These are phyloP conservation scores for Pygathrix nemaeus DNA, from an alignment of 2,113 vertebrate species.

Conservation along the genomic window DNA sequence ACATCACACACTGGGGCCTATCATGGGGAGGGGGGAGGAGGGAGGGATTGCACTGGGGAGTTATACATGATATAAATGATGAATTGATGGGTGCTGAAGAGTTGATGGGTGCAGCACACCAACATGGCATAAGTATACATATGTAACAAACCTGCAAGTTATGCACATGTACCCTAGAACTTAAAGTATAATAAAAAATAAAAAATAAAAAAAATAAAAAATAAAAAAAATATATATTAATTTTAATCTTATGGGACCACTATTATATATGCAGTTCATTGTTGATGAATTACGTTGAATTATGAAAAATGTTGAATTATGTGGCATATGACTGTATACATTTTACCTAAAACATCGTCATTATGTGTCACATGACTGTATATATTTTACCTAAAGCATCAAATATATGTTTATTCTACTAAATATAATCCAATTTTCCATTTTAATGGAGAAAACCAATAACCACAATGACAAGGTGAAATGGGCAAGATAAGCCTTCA, in stretches of 20 bases:
- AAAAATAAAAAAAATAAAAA: no score
- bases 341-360: neutral
- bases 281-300: neutral
- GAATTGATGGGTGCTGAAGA: no score
- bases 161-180: no score
- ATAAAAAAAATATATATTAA: no score
- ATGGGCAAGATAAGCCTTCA: neutral
- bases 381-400: neutral
- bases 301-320: neutral
- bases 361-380: neutral
- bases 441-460: neutral
- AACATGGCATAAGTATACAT: no score
- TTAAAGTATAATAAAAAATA: no score
- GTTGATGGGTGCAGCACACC: no score
- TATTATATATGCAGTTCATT: neutral
- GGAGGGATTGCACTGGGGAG: no score
- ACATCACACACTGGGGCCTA: no score
- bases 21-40: no score
- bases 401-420: neutral
- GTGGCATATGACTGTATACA: neutral
- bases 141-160: no score
- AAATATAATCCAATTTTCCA: neutral
- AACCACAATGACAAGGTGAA: neutral
- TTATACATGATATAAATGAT: no score
- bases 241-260: neutral